These are phyloP conservation scores for Sipha maydis DNA, from an alignment of 2,888 invertebrate genomes.

Conservation along the genomic window DNA sequence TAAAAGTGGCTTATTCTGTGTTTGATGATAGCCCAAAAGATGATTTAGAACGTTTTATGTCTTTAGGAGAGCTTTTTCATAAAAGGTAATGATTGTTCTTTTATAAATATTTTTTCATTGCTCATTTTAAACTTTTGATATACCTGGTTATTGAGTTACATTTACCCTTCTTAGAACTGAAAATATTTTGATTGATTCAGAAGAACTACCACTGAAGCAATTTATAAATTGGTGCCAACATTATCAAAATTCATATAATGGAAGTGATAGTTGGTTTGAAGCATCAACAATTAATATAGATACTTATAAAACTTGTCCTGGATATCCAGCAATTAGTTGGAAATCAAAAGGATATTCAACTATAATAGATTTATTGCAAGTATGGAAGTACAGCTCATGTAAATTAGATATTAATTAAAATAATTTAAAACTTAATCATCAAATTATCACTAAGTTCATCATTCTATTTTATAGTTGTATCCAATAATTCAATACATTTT, in stretches of 20 bases:
- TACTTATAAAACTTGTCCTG: conserved; percentile 77
- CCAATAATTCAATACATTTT: too few relatives aligned
- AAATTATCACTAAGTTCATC: too few relatives aligned
- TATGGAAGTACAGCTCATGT: conserved; percentile 66
- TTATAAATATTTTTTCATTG: not conserved
- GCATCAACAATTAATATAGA: conserved; percentile 75
- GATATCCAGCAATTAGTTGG: conserved; percentile 79
- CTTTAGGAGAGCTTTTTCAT: conserved; percentile 55
- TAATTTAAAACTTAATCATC: too few relatives aligned
- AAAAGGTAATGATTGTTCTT: conserved; percentile 28
- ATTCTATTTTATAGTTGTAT: too few relatives aligned
- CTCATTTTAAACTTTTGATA: not conserved
- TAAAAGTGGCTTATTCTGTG: conserved; percentile 33
- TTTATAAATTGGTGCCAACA: conserved; percentile 72
- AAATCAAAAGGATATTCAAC: conserved; percentile 77
- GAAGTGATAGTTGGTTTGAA: conserved; percentile 75
- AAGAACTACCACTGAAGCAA: conserved; percentile 50
- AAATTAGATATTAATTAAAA: too few relatives aligned
- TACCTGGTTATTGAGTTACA: not conserved
- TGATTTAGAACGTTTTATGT: conserved; percentile 58
- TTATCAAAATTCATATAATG: conserved; percentile 70
- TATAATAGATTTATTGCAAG: conserved; percentile 77
- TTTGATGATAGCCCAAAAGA: conserved; percentile 52
- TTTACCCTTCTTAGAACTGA: conserved; percentile 26
- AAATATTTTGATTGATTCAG: conserved; percentile 28